Percentiles rank a stretch among this genome's conserved stretches.
Evolutionary conservation across 2,888 invertebrate species (phyloP).

Genomic region (Chirona hameri): DNA sequence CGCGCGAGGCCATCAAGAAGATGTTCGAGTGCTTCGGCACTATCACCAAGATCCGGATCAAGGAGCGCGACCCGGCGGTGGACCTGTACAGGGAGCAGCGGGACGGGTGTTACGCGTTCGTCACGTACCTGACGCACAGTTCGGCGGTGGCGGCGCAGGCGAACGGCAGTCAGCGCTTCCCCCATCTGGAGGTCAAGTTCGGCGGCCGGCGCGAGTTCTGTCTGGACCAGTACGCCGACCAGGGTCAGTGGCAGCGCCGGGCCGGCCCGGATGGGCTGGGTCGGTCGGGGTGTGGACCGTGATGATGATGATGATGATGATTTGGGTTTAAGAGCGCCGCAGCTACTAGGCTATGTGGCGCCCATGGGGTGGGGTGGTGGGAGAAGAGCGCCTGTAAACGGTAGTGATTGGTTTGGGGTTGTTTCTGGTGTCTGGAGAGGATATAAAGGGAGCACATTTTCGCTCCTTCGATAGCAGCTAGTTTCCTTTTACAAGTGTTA

Average conservation of each 20-base stretch:
- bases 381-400: too few species aligned
- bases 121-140: background rate
- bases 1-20: background rate
- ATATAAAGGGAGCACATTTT: too few species aligned
- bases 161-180: background rate
- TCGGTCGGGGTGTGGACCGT: background rate
- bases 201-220: slow-evolving; percentile 27
- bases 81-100: slow-evolving; percentile 13
- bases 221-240: slow-evolving; percentile 25
- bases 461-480: too few species aligned
- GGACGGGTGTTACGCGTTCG: slow-evolving; percentile 9
- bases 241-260: background rate
- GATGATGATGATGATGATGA: too few species aligned
- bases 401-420: too few species aligned
- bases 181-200: slow-evolving; percentile 25
- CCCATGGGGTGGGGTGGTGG: background rate
- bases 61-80: background rate
- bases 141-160: slow-evolving; percentile 2
- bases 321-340: too few species aligned
- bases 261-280: background rate
- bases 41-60: slow-evolving; percentile 23
- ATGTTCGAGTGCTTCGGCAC: slow-evolving; percentile 12
- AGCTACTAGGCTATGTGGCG: too few species aligned
- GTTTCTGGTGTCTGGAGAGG: too few species aligned
- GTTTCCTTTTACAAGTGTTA: too few species aligned